Evolutionary conservation across 2,888 invertebrate genomes (phyloP).

Genomic region (Lampropteryx suffumata): DNA sequence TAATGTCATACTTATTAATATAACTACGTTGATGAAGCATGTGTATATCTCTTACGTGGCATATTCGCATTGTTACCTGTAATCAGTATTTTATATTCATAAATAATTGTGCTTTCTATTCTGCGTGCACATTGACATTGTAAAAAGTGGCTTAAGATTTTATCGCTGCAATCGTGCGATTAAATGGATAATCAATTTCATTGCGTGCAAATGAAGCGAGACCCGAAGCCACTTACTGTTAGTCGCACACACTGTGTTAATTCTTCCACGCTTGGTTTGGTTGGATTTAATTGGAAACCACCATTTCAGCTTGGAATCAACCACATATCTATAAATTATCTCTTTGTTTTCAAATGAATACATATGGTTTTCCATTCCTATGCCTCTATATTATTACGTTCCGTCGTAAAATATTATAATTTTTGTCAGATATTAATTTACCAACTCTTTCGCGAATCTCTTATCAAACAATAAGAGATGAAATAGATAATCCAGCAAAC

Average conservation of each 20-base stretch:
- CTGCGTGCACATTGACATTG: neutral
- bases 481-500: conserved; percentile 14
- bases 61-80: too few species aligned
- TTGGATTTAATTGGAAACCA: neutral
- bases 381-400: too few species aligned
- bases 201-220: conserved; percentile 14
- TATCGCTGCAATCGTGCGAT: conserved; percentile 8
- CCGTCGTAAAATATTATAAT: too few species aligned
- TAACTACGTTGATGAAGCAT: too few species aligned
- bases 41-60: too few species aligned
- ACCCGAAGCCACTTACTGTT: conserved; percentile 4
- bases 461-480: conserved; percentile 19
- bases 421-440: conserved; percentile 4
- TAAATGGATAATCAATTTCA: conserved; percentile 15
- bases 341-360: too few species aligned
- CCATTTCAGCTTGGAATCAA: neutral
- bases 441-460: conserved; percentile 11
- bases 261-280: conserved; percentile 1
- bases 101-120: conserved; percentile 9
- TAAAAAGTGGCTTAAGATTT: conserved; percentile 7
- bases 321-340: neutral
- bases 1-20: too few species aligned
- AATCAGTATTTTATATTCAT: conserved; percentile 1
- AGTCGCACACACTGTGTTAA: conserved; percentile 2
- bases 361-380: too few species aligned